These are phyloP conservation scores for Myiotriccus ornatus DNA, from an alignment of 2,797 vertebrate genomes.

Conservation along the genomic window DNA sequence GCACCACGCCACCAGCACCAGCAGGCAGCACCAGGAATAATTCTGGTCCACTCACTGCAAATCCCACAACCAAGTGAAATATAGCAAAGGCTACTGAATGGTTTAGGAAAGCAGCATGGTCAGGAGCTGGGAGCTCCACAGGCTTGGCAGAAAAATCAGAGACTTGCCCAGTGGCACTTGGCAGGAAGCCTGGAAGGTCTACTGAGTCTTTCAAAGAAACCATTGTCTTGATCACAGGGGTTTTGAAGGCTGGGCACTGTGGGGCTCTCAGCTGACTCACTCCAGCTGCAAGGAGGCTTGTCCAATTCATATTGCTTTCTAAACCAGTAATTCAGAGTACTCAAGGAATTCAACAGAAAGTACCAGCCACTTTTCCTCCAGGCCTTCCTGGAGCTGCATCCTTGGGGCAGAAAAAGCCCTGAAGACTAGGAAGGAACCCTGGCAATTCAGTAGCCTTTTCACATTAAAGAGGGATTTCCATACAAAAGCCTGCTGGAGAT, in stretches of 20 bases:
- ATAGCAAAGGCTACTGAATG: slow-evolving; percentile 57
- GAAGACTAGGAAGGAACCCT: neutral
- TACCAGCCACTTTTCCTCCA: neutral
- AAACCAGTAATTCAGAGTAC: neutral
- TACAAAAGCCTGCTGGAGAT: slow-evolving; percentile 7
- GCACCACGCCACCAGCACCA: neutral
- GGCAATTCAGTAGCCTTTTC: slow-evolving; percentile 62
- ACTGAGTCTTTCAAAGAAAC: neutral
- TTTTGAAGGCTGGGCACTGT: neutral
- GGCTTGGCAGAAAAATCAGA: neutral
- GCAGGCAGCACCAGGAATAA: slow-evolving; percentile 7
- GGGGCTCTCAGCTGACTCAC: slow-evolving; percentile 23
- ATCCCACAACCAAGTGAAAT: neutral
- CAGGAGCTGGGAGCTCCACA: neutral
- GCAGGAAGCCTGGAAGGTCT: neutral
- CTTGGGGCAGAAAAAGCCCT: neutral
- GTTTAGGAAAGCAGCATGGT: neutral
- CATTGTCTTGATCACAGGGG: neutral
- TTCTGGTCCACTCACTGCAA: slow-evolving; percentile 26
- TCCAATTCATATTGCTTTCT: neutral
- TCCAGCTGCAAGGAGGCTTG: neutral
- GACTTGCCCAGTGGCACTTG: neutral
- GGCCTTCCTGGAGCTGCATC: neutral
- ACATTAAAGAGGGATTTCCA: slow-evolving; percentile 64
- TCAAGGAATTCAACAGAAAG: neutral